Evolutionary conservation across 2,797 vertebrate genomes (phyloP).

Genomic region (Scolopax bukidnonensis): DNA sequence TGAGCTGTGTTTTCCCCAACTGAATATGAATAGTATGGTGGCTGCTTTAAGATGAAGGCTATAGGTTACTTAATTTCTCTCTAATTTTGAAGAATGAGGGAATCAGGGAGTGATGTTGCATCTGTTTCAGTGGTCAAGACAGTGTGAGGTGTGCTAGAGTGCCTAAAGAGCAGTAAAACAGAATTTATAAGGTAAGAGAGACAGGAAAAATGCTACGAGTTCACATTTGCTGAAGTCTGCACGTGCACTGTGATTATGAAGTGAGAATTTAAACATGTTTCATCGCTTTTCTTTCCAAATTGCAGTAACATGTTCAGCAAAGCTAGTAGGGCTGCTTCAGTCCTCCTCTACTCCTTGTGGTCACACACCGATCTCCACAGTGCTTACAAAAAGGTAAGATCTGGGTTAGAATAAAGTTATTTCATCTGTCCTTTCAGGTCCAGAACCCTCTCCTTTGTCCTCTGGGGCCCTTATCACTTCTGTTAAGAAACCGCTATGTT

Average conservation of each 20-base stretch:
- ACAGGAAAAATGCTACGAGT: neutral
- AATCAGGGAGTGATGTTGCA: neutral
- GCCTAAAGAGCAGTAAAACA: neutral
- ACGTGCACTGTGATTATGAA: neutral
- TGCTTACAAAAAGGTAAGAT: constrained; percentile 86
- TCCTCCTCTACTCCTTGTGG: constrained; percentile 90
- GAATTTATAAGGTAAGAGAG: neutral
- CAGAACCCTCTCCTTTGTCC: neutral
- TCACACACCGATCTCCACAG: constrained; percentile 83
- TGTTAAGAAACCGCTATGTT: neutral
- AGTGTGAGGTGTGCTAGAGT: neutral
- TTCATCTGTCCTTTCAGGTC: neutral
- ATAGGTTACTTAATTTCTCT: neutral
- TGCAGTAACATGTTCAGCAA: constrained; percentile 76
- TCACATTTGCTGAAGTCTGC: neutral
- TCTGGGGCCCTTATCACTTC: neutral
- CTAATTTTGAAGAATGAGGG: neutral
- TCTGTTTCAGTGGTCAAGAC: neutral
- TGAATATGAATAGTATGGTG: neutral
- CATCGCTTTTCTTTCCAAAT: neutral
- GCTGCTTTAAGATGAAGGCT: neutral
- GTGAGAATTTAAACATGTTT: neutral
- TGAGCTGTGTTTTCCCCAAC: neutral
- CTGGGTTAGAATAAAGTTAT: neutral
- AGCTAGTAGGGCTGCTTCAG: constrained; percentile 83